Base-by-base conservation (phyloP, 2,888 invertebrate species). In the Scrobipalpa atriplicella region DNA sequence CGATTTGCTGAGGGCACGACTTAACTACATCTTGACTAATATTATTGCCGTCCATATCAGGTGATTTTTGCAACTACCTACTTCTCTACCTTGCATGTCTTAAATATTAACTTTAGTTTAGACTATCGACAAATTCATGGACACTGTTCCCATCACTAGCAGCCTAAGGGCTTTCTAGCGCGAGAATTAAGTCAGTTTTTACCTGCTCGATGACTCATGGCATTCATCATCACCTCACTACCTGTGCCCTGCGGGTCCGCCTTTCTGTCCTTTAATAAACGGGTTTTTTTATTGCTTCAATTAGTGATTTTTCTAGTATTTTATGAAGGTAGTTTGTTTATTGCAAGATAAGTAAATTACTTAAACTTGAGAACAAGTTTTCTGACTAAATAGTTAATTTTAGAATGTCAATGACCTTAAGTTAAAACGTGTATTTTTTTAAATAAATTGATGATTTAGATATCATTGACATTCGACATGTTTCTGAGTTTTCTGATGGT, bases 201-300 rank as follows among this genome's bases (percentile, higher is more conserved):
- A 71, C 71, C 71, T 71, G 71, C 66, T 62, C 65, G 65, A 68
- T 70, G 67, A 68, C 54, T 68, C 69, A 69, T 29, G 36, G 47
- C 65, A 67, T 67, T 52, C 67, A 65, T 65, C 67, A 67, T 56
- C 18, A 41, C 56, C 38, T 56, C 58, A 52, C 62, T 39, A 52
- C 51, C 41, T 62, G 56, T 39, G 21, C 54, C 65, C 61, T 62
- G 29, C 21, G 64, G 64, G n/a, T 54, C 18, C 39, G 6, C 9
- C 64, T 66, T 68, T 68, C 60, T 58, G 47, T 65, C 58, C 58
- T 21, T 52, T 47, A 56, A 51, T 21, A 29, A 19, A 56, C 19
- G 2, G 21, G 21, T 21, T 21, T 29, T 52, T 18, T 52, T 18
- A 29, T 29, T 29, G 5, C 29, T 29, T 29, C 29, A 29, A 29